A percentile compares a stretch with the other conserved stretches of the same genome.
These are phyloP conservation scores for Etia nguti DNA, from an alignment of 2,113 vertebrate genomes.

Conservation along the genomic window DNA sequence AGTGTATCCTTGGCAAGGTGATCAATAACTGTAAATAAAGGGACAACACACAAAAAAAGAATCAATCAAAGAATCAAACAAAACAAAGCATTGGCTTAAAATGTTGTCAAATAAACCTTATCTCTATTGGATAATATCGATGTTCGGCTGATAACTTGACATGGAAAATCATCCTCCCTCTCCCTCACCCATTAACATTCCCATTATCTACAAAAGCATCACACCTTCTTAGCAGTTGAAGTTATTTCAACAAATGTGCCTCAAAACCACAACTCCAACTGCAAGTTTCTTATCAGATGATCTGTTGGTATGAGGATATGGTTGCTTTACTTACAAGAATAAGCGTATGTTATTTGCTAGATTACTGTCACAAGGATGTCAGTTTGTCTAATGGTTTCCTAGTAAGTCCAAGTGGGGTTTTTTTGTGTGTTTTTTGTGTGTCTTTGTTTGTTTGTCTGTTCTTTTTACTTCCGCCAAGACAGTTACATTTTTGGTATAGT, in stretches of 20 bases:
- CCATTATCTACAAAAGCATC: background rate
- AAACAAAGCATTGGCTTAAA: background rate
- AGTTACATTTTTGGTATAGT: background rate
- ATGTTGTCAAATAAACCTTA: background rate
- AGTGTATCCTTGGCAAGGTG: background rate
- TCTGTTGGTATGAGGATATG: conserved; percentile 30
- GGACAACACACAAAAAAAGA: background rate
- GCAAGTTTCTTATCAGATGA: background rate
- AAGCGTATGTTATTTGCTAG: accelerated
- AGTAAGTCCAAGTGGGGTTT: accelerated
- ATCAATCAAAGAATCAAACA: background rate
- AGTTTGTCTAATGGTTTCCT: no score
- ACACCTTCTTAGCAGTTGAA: background rate
- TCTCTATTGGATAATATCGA: background rate
- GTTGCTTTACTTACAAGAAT: background rate
- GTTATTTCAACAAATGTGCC: background rate
- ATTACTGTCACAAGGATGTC: background rate
- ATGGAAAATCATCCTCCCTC: background rate
- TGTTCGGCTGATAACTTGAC: background rate
- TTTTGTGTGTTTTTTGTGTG: background rate
- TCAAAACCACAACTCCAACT: background rate
- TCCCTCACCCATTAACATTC: background rate
- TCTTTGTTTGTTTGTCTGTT: background rate
- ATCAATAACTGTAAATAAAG: conserved; percentile 20
- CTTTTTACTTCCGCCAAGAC: no score